Evolutionary conservation across 2,113 vertebrate genomes (phyloP).

Genomic region (Paramisgurnus dabryanus): DNA sequence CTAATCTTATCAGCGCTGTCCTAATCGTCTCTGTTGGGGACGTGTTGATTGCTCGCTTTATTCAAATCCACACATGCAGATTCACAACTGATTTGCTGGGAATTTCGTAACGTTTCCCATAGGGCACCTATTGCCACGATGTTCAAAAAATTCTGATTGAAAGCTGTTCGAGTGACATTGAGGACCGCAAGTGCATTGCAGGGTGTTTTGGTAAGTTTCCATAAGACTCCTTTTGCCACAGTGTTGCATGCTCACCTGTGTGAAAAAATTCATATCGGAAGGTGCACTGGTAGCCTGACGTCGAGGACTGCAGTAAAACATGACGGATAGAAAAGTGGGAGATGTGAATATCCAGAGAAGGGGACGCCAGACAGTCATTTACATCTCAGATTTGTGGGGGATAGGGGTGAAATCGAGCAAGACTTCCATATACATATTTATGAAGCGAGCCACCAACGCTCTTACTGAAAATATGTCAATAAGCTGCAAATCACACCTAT

Average conservation of each 20-base stretch:
- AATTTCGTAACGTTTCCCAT: too few species aligned
- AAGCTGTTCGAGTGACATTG: too few species aligned
- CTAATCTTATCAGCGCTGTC: slow-evolving; percentile 47
- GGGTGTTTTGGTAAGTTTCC: neutral
- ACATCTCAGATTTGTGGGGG: slow-evolving; percentile 32
- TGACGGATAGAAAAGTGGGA: slow-evolving; percentile 31
- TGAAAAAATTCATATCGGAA: slow-evolving; percentile 27
- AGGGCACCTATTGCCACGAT: neutral
- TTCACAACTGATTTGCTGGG: neutral
- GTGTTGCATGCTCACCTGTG: neutral
- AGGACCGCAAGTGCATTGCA: neutral
- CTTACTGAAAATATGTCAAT: slow-evolving; percentile 36
- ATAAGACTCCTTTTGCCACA: neutral
- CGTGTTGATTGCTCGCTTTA: slow-evolving; percentile 45
- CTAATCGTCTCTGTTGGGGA: slow-evolving; percentile 49
- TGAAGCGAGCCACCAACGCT: slow-evolving; percentile 29
- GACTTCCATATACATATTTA: slow-evolving; percentile 37
- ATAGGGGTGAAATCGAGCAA: slow-evolving; percentile 36
- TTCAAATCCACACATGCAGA: slow-evolving; percentile 7
- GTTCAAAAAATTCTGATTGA: too few species aligned
- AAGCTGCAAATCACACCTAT: slow-evolving; percentile 40
- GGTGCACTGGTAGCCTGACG: slow-evolving; percentile 14
- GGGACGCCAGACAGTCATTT: slow-evolving; percentile 30
- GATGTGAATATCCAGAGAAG: slow-evolving; percentile 19
- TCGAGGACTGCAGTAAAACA: slow-evolving; percentile 24